These are phyloP conservation scores for Troides aeacus DNA, from an alignment of 2,888 invertebrate species.

Conservation along the genomic window DNA sequence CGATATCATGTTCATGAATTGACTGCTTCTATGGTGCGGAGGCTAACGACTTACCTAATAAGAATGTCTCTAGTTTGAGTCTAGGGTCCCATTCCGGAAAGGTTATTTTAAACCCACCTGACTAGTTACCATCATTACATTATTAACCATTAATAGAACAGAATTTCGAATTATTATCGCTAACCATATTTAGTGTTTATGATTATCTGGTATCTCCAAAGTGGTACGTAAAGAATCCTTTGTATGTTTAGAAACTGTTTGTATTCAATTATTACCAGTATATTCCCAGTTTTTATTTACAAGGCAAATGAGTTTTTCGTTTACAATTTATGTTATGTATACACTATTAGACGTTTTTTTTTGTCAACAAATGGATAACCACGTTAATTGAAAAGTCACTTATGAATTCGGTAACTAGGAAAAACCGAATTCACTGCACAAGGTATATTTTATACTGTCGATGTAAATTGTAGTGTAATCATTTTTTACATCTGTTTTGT, in stretches of 20 bases:
- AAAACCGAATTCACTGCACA: conserved; percentile 1
- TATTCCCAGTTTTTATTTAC: not conserved
- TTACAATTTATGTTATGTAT: not conserved
- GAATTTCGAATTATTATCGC: too few relatives aligned
- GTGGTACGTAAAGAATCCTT: not conserved
- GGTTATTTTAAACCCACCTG: too few relatives aligned
- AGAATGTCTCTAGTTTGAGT: too few relatives aligned
- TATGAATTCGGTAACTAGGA: conserved; percentile 17
- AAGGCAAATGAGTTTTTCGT: not conserved
- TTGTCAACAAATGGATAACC: not conserved
- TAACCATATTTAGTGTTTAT: not conserved
- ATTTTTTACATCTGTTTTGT: not conserved
- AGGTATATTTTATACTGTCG: conserved; percentile 2
- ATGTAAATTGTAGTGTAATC: conserved; percentile 9
- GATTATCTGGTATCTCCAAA: too few relatives aligned
- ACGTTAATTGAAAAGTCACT: conserved; percentile 1
- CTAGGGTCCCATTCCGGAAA: too few relatives aligned
- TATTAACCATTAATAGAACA: too few relatives aligned
- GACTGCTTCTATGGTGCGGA: too few relatives aligned
- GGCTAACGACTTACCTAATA: too few relatives aligned
- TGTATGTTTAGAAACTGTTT: not conserved
- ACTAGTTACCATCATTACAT: too few relatives aligned
- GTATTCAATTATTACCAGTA: not conserved
- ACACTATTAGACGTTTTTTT: not conserved
- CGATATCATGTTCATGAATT: too few relatives aligned